Percentiles rank a stretch among this genome's conserved stretches.
Evolutionary conservation across 1,140 invertebrate genomes (phyloP).

Genomic region (Trinorchestia longiramus): DNA sequence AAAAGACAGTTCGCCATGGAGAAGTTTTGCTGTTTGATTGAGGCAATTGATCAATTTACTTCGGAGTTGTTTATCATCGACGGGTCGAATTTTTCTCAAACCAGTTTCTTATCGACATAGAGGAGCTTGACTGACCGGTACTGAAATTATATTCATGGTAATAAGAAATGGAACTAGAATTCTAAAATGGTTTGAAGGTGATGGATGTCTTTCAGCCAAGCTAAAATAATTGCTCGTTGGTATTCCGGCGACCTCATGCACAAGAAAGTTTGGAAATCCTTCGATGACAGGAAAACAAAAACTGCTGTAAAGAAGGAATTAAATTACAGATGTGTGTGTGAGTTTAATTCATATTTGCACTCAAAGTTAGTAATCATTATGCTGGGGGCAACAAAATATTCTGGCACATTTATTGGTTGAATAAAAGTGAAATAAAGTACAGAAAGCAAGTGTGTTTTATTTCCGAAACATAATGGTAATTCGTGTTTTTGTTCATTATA

Average conservation of each 20-base stretch:
- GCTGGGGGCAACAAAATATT: too few relatives aligned
- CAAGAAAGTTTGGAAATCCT: background rate
- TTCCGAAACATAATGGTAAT: too few relatives aligned
- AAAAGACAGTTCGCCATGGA: background rate
- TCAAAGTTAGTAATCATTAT: background rate
- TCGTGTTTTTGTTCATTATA: too few relatives aligned
- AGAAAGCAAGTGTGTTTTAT: too few relatives aligned
- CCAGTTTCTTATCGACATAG: background rate
- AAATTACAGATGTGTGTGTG: background rate
- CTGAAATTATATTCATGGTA: background rate
- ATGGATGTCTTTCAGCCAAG: background rate
- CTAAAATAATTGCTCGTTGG: background rate
- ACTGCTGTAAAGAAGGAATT: background rate
- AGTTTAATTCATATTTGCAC: background rate
- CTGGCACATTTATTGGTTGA: too few relatives aligned
- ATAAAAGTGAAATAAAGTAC: too few relatives aligned
- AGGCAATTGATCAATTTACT: slow-evolving; percentile 1
- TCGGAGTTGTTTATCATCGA: background rate
- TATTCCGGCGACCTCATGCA: background rate
- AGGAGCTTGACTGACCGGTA: background rate
- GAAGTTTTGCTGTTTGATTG: background rate
- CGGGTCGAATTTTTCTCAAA: background rate
- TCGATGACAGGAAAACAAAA: background rate
- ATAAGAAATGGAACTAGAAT: background rate
- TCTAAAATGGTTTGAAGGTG: background rate